phyloP scores from a whole-genome alignment of 2,888 invertebrate genomes.

The Lasius platythorax region DNA sequence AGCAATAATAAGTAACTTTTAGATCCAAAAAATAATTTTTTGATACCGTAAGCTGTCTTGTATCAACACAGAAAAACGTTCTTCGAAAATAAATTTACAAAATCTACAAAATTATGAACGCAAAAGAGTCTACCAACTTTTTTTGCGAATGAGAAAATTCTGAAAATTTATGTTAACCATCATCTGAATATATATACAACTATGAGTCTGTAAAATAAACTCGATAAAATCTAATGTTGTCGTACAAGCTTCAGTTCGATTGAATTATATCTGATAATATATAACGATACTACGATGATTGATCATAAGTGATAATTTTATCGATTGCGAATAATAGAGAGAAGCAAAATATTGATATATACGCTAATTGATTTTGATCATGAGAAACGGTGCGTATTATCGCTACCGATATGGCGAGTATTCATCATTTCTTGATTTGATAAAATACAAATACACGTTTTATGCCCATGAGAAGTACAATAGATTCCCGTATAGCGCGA shows the following conservation, averaged over 20 bases:
- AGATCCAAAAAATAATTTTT: too few relatives aligned
- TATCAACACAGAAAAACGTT: neutral
- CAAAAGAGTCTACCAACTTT: too few relatives aligned
- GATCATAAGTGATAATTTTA: neutral
- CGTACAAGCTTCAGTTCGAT: neutral
- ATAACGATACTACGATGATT: neutral
- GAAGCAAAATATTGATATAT: neutral
- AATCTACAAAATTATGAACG: too few relatives aligned
- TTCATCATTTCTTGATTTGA: neutral
- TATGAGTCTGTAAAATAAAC: neutral
- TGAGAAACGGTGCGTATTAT: neutral
- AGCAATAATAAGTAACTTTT: too few relatives aligned
- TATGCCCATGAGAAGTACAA: neutral
- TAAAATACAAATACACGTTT: neutral
- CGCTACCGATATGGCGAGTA: too few relatives aligned
- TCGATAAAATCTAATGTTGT: conserved; percentile 6
- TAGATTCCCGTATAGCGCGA: neutral
- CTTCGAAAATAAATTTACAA: conserved; percentile 8
- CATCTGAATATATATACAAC: neutral
- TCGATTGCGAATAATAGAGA: neutral
- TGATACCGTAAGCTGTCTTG: too few relatives aligned
- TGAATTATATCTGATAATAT: neutral
- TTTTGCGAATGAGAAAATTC: too few relatives aligned
- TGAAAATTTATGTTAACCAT: too few relatives aligned
- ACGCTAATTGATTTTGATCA: neutral